phyloP scores from a whole-genome alignment of 2,113 vertebrate species.

The Corythaixoides concolor region DNA sequence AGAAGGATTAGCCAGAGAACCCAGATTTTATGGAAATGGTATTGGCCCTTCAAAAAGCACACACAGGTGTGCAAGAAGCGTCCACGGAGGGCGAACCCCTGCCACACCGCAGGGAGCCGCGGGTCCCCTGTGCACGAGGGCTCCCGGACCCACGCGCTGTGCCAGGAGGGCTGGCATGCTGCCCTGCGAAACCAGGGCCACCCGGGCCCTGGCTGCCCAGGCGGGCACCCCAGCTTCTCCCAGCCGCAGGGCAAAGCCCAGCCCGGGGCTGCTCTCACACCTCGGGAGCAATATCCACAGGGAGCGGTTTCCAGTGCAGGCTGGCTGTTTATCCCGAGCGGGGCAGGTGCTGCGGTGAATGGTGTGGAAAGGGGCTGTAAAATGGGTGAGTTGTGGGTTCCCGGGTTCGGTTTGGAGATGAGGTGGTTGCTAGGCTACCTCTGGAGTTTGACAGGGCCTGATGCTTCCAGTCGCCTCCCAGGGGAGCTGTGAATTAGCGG shows the following conservation, averaged over 20 bases:
- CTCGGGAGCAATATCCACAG: background rate
- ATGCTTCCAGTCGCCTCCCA: constrained; percentile 57
- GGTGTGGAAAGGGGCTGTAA: constrained; percentile 39
- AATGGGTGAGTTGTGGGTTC: constrained; percentile 50
- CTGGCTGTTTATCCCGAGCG: background rate
- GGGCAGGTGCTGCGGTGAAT: background rate
- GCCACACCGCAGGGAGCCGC: accelerated
- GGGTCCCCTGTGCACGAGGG: accelerated
- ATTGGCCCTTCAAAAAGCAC: background rate
- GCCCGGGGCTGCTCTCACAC: background rate
- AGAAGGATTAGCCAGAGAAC: constrained; percentile 74
- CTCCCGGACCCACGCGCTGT: accelerated
- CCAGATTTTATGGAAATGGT: constrained; percentile 71
- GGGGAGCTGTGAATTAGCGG: constrained; percentile 68
- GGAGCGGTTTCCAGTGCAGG: background rate
- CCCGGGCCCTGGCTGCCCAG: background rate
- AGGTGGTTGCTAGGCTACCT: constrained; percentile 73
- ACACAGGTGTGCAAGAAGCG: background rate
- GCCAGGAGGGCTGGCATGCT: background rate
- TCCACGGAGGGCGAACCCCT: background rate
- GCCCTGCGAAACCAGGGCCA: too few species aligned
- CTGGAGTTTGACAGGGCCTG: constrained; percentile 64
- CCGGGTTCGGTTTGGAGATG: constrained; percentile 19
- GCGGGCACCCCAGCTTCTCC: background rate
- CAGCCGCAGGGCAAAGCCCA: background rate